Evolutionary conservation across 2,797 vertebrate genomes (phyloP), one percentile per base, ranked within the genome.

Genomic region (Xenopus petersii): DNA sequence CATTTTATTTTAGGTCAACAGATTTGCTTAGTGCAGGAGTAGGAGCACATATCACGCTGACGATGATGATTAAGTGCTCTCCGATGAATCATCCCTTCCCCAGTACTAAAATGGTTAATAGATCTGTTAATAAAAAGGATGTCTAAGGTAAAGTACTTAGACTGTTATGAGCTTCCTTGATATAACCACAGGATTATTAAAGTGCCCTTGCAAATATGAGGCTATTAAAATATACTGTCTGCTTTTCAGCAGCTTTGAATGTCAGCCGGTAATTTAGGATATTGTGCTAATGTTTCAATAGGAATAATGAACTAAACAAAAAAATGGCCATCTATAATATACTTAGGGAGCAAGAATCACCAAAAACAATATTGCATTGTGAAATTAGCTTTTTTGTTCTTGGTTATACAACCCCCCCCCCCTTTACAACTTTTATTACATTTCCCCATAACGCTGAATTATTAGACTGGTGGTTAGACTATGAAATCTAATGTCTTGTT

Each of bases 181-280:
- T 58, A 73, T 58, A 73, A 77, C 70, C 65, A 73, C 64, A 68
- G 46, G 70, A 73, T 73, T 77, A 77, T 73, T 77, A 71, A 76
- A 66, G 75, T 71, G 69, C 75, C 68, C 75, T 76, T 71, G 68
- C 70, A 73, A 72, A 77, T 77, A 73, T 67, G 65, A 73, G 70
- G 48, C 75, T 67, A 73, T 77, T 73, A 77, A 73, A 73, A 64
- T 2, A 77, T 77, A 77, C 33, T 77, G 70, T 77, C 75, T 77
- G 59, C 70, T 77, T 77, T 77, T 77, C 60, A 77, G 75, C 58
- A 59, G 69, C 65, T 63, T 69, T 77, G 70, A 77, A 77, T 77
- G 75, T 77, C 75, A 77, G 59, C 10, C 65, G 58, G 36, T 55
- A 68, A 73, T 77, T 73, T 68, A 77, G 71, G 70, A 73, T 77